Evolutionary conservation across 2,113 vertebrate genomes (phyloP), one percentile per base, ranked within the genome.

Genomic region (Burhinus oedicnemus): DNA sequence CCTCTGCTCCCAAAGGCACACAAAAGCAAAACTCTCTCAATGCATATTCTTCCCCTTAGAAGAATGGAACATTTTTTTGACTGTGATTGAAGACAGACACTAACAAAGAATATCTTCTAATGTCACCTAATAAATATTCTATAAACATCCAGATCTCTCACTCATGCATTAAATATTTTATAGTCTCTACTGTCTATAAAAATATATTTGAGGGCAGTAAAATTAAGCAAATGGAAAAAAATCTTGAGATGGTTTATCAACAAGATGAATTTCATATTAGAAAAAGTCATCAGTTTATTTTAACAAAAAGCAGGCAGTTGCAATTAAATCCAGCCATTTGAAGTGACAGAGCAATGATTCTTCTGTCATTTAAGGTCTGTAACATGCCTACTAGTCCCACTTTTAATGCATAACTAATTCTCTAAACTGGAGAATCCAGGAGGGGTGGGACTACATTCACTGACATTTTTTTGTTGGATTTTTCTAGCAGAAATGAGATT

Each of bases 111-210:
- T 96, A 91, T 55, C 61, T 90, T 93, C 74, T 86, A 93, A 91
- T 89, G 70, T 40, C 58, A 64, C 29, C 49, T 92, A 95, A 97
- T 97, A 95, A 97, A 97, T 97, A 98, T 96, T 95, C 93, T 57
- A 94, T 83, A 97, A 97, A 95, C 88, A 97, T 18, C 58, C 81
- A 94, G 83, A 96, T 91, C 54, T 90, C 75, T 80, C 40, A 29
- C 38, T 64, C 55, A 62, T 69, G 40, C 91, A 91, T 96, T 95
- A 95, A 95, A 95, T 95, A 97, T 96, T 97, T 97, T 83, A 91
- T 89, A 91, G 86, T 52, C 8, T 19, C 91, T 86, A 54, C 88
- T 91, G 38, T 83, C 87, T 92, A 70, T 90, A 85, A 93, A 94
- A 91, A 87, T 57, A 94, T 45, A 81, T 95, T 91, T 90, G 25